Evolutionary conservation across 2,888 invertebrate genomes (phyloP), one percentile per base, ranked within the genome.

Genomic region (Apodemia duryi): DNA sequence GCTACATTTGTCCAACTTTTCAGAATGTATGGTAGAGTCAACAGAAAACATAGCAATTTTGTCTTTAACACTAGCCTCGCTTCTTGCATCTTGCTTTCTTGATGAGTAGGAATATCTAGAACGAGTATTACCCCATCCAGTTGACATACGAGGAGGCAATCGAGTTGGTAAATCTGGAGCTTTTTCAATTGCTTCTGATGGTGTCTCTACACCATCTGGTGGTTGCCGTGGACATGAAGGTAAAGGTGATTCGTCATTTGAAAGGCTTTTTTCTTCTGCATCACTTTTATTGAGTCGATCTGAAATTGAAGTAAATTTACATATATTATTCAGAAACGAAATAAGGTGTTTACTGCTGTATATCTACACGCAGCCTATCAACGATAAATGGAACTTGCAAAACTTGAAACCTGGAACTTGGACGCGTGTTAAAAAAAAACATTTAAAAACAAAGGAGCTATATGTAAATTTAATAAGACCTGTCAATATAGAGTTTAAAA

Each of bases 41-140:
- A 90, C 93, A 61, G 96, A 96, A 85, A 97, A 97, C 95, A 97
- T 96, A 67, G 97, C 97, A 75, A 97, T 97, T 88, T 97, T 97
- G 80, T 97, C 97, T 77, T 95, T 94, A 65, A 97, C 96, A 76
- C 96, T 96, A 72, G 94, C 94, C 84, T 95, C 95, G 70, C 96
- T 96, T 77, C 95, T 94, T 73, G 96, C 95, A 85, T 96, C 96
- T 83, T 95, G 95, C 67, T 94, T 92, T 92, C 95, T 88, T 3
- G 91, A 90, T n/a, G 82, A 81, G 69, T 93, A 85, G 2, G 89
- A 86, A 69, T 82, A 85, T 38, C 90, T 83, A 64, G 86, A 78
- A 35, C 91, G 83, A 62, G 78, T 74, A 63, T 73, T 76, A n/a
- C 78, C 78, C 86, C 83, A 86, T 32, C 79, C 81, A 3, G 79